phyloP scores from a whole-genome alignment of 1,140 invertebrate species.

The Delia radicum region DNA sequence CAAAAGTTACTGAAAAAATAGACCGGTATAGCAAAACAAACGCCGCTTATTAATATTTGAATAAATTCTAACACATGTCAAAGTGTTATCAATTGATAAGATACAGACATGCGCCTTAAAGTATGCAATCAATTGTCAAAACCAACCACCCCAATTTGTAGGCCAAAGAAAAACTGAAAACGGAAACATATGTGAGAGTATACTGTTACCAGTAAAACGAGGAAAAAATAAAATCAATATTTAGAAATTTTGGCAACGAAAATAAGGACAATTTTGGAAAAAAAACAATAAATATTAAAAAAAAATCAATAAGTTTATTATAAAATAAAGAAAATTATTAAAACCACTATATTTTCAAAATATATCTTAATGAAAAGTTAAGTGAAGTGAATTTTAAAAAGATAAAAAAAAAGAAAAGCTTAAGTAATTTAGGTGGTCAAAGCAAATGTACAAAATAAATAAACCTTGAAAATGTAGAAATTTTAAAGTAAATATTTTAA shows the following conservation, averaged over 20 bases:
- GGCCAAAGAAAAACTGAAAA: neutral
- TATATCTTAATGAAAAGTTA: neutral
- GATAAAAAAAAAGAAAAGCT: neutral
- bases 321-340: neutral
- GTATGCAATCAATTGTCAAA: conserved; percentile 9
- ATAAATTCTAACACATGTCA: conserved; percentile 2
- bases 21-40: neutral
- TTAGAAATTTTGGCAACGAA: neutral
- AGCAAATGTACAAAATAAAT: neutral
- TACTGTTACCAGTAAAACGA: neutral
- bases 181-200: conserved; percentile 11
- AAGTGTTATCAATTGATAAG: neutral
- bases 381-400: neutral
- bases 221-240: conserved; percentile 9
- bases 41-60: neutral
- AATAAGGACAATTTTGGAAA: neutral
- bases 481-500: neutral
- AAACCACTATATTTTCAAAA: neutral
- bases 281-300: neutral
- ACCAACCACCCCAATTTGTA: neutral
- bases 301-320: neutral
- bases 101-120: conserved; percentile 9
- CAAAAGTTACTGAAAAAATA: neutral
- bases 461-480: neutral
- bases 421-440: too few relatives aligned